phyloP scores from a whole-genome alignment of 2,797 vertebrate genomes.

The Acrocephalus scirpaceus region DNA sequence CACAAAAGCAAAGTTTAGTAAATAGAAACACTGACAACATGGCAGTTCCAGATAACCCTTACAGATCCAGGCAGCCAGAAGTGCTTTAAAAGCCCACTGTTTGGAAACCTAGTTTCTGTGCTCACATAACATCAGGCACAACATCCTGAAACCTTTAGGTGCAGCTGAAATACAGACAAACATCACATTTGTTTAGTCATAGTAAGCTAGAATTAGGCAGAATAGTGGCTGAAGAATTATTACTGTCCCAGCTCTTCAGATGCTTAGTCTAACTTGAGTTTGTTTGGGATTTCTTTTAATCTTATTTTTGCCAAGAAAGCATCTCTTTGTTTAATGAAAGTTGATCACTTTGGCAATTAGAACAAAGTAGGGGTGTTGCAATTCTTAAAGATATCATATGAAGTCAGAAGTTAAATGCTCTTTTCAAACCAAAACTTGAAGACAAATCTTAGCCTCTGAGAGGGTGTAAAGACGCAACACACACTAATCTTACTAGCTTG shows the following conservation, averaged over 20 bases:
- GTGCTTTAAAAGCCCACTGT: not conserved
- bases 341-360: not conserved
- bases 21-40: not conserved
- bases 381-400: not conserved
- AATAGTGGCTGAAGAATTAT: not conserved
- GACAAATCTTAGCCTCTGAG: conserved; percentile 1
- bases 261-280: not conserved
- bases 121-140: not conserved
- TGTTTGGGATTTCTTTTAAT: not conserved
- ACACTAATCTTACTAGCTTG: conserved; percentile 7
- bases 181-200: not conserved
- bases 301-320: not conserved
- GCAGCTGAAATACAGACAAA: not conserved
- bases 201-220: not conserved
- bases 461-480: not conserved
- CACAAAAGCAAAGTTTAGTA: not conserved
- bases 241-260: not conserved
- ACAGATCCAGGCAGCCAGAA: not conserved
- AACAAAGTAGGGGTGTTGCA: not conserved
- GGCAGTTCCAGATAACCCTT: not conserved
- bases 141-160: not conserved
- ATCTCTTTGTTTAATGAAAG: not conserved
- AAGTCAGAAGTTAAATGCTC: conserved; percentile 22
- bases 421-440: conserved; percentile 46
- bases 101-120: not conserved